Base-by-base conservation (phyloP, 2,113 vertebrate genomes). In the Dinomys branickii region DNA sequence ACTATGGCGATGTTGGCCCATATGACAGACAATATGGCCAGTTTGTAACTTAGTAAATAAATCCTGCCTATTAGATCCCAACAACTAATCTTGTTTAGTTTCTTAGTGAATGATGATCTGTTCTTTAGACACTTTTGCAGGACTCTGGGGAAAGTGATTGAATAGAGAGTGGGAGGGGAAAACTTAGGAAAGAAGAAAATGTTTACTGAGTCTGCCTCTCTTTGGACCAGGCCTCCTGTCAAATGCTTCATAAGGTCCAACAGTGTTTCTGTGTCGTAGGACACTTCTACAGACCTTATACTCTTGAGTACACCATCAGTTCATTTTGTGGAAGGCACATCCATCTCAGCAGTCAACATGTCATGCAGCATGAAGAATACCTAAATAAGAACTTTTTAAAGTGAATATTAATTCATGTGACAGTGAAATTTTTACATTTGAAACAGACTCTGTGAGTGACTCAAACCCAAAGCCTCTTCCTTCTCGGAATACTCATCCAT, bases 21-120 rank as follows among this genome's bases (percentile, higher is more conserved):
- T 50, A 33, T 77, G 22, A 95, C 35, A 84, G 20, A 13, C 47
- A 58, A 77, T 13, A 19, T 52, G 22, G 61, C n/a, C 38, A n/a
- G 12, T 85, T 11, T 95, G 67, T 86, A 44, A 90, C 88, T 94
- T 67, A 89, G 41, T 44, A 88, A 91, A 94, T 44, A 65, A 3
- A 28, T 61, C 84, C 10, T 87, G 94, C 54, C 38, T 50, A 9
- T 75, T 59, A 19, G 26, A 78, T 85, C 63, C 38, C 47, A 78
- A 61, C n/a, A 78, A 14, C 26, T 38, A n/a, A 2, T 5, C 30
- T 56, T 56, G 20, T 22, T 56, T 33, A 75, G n/a, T 65, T 20
- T 59, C 80, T 81, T 65, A 59, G 26, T 24, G 56, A 30, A 61
- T 84, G 12, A 14, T 22, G 19, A 73, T 19, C 5, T 41, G 47